Evolutionary conservation across 2,888 invertebrate species (phyloP), one percentile per base, ranked within the genome.

Genomic region (Andrena praecox): DNA sequence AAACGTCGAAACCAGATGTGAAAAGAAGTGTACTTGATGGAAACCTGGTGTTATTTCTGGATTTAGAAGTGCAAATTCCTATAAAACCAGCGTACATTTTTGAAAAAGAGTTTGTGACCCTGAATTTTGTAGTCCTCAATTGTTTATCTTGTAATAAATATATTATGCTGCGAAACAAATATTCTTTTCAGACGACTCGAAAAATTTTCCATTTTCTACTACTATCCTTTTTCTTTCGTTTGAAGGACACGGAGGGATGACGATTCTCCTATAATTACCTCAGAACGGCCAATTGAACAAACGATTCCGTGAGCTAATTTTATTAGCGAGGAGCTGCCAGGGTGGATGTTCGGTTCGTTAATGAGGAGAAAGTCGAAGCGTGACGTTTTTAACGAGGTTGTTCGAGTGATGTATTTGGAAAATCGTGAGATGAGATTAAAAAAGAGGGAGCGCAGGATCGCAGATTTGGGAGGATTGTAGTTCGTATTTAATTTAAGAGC

Each of bases 311-410:
- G 50, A 10, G 60, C 60, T 24, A 67, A 68, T 75, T 62, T 68
- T 60, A 68, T 75, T 60, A 33, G n/a, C 0, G 31, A 10, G 10
- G 10, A 24, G 7, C 4, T 12, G 10, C 2, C 10, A 0, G 33
- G 7, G 8, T 16, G 20, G 16, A 8, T 8, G 42, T 20, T 63
- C 24, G 10, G 27, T 33, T 48, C 20, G n/a, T 20, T 42, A 42
- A 27, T 42, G 20, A 8, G 8, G 24, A 42, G 12, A 42, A 24
- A 5, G 10, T n/a, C 48, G 42, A 33, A 60, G 60, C 24, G 29
- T 48, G 6, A 29, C 42, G 59, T 56, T 74, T 74, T 74, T 59
- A 60, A 67, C 27, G 68, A 68, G 50, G 60, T 74, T 60, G 7
- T 27, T 60, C 31, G 66, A 24, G 29, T 27, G n/a, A 20, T 1